Evolutionary conservation across 2,888 invertebrate species (phyloP).

Genomic region (Plagiodera versicolora): DNA sequence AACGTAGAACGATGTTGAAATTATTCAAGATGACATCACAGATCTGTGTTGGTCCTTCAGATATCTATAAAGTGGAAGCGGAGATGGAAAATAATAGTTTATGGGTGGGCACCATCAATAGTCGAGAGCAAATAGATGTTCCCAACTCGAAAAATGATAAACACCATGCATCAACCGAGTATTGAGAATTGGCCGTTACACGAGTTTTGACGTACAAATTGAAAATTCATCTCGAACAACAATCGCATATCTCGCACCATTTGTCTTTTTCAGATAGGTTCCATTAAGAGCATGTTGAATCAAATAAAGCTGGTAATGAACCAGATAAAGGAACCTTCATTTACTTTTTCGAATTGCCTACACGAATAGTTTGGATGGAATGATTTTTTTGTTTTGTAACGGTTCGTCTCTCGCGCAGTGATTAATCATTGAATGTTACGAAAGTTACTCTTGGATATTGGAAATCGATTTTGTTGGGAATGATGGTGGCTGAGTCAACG

Average conservation of each 20-base stretch:
- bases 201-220: slow-evolving; percentile 34
- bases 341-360: slow-evolving; percentile 29
- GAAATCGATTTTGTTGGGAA: background rate
- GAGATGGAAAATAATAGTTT: background rate
- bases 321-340: slow-evolving; percentile 35
- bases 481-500: background rate
- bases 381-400: slow-evolving; percentile 16
- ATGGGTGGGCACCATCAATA: background rate
- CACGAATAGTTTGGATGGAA: slow-evolving; percentile 21
- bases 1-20: background rate
- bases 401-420: background rate
- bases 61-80: background rate
- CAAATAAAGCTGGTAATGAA: slow-evolving; percentile 36
- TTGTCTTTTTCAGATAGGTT: slow-evolving; percentile 37
- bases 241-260: slow-evolving; percentile 38
- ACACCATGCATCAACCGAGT: background rate
- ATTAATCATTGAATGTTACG: slow-evolving; percentile 11
- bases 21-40: background rate
- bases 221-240: slow-evolving; percentile 41
- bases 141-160: background rate
- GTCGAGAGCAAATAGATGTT: background rate
- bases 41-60: background rate
- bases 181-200: slow-evolving; percentile 16
- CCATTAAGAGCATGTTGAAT: slow-evolving; percentile 42
- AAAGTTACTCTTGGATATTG: background rate